Percentiles rank a stretch among this genome's conserved stretches.
phyloP scores from a whole-genome alignment of 2,888 invertebrate genomes.

The Eueremaeus valkanovi region DNA sequence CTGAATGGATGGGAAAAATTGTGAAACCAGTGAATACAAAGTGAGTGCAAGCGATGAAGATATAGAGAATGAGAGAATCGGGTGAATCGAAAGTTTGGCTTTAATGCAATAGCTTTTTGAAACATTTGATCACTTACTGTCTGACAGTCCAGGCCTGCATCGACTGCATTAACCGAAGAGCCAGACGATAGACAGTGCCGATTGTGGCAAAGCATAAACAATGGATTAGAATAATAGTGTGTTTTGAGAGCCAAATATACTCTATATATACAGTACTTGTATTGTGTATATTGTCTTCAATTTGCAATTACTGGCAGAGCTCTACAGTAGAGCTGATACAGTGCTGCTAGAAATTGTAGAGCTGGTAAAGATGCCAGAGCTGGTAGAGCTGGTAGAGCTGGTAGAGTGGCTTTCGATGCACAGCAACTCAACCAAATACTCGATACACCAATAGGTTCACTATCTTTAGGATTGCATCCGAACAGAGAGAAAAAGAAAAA shows the following conservation, averaged over 20 bases:
- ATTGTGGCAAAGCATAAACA: background rate
- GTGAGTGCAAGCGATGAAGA: too few relatives aligned
- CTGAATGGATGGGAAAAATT: too few relatives aligned
- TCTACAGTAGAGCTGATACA: too few relatives aligned
- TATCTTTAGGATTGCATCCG: background rate
- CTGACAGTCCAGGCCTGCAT: background rate
- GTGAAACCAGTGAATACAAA: too few relatives aligned
- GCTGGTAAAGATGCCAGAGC: too few relatives aligned
- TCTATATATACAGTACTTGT: too few relatives aligned
- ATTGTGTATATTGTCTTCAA: background rate
- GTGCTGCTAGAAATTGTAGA: too few relatives aligned
- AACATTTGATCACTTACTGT: too few relatives aligned
- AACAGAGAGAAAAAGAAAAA: background rate
- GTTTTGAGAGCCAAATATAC: background rate
- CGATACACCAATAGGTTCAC: background rate
- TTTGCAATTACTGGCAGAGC: background rate
- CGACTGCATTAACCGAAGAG: background rate
- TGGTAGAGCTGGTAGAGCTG: background rate
- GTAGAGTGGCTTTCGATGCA: background rate
- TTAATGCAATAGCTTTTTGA: too few relatives aligned
- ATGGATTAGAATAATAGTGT: conserved; percentile 10
- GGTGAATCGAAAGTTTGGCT: too few relatives aligned
- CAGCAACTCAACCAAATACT: background rate
- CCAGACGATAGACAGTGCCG: background rate
- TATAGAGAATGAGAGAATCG: too few relatives aligned